Conservation (phyloP, 2,113 vertebrate genomes). For the cat (Felis catus) region F.catus_Fca126_mat1.0 CM031416.1:142655001-142655500, state of each 20-base stretch:
- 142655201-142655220: not conserved
- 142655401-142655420: not conserved
- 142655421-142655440: not conserved
- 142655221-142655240: not conserved
- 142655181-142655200: not conserved
- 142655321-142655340: not conserved
- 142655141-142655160: not conserved
- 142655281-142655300: not conserved
- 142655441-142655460: not conserved
- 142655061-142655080: not conserved
- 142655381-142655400: fast-evolving
- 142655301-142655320: not conserved
- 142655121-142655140: not conserved
- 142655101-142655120: not conserved
- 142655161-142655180: not conserved
- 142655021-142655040: not conserved
- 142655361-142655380: not conserved
- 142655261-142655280: not conserved
- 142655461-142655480: not conserved
- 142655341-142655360: not conserved
- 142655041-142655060: not conserved
- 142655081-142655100: not conserved
- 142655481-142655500: not conserved
- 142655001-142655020: not conserved
- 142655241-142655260: not conserved